phyloP scores from a whole-genome alignment of 2,888 invertebrate genomes.

The Nomada fucata region DNA sequence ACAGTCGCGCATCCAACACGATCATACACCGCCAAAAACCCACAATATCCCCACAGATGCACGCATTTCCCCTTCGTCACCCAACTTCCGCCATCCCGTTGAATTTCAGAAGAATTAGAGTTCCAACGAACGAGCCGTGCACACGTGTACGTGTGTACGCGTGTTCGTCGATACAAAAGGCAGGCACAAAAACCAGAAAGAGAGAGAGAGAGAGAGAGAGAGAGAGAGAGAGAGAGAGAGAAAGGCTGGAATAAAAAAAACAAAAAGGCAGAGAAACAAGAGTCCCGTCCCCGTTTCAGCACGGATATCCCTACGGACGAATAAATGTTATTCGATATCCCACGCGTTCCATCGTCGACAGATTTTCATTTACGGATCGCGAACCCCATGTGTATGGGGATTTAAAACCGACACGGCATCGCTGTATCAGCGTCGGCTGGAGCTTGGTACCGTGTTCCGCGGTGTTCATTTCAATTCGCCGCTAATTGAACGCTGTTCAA shows the following conservation, averaged over 20 bases:
- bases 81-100: no score
- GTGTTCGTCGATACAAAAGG: no score
- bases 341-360: conserved; percentile 53
- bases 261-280: background rate
- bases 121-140: no score
- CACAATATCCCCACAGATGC: no score
- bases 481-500: conserved; percentile 75
- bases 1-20: no score
- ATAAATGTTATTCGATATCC: conserved; percentile 66
- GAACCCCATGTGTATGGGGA: conserved; percentile 37
- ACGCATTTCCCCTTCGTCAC: no score
- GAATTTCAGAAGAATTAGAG: no score
- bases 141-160: no score
- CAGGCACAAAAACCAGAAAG: no score
- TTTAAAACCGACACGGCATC: conserved; percentile 63
- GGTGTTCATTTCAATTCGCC: conserved; percentile 73
- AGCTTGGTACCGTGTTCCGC: conserved; percentile 40
- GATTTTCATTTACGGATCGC: conserved; percentile 71
- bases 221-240: background rate
- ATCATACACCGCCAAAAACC: no score
- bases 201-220: background rate
- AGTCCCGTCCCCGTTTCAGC: conserved; percentile 15
- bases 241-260: background rate
- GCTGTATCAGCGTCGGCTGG: conserved; percentile 58
- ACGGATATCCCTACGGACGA: conserved; percentile 49